A percentile compares a stretch with the other conserved stretches of the same genome.
These are phyloP conservation scores for Rhodeus uyekii DNA, from an alignment of 2,797 vertebrate species.

Conservation along the genomic window DNA sequence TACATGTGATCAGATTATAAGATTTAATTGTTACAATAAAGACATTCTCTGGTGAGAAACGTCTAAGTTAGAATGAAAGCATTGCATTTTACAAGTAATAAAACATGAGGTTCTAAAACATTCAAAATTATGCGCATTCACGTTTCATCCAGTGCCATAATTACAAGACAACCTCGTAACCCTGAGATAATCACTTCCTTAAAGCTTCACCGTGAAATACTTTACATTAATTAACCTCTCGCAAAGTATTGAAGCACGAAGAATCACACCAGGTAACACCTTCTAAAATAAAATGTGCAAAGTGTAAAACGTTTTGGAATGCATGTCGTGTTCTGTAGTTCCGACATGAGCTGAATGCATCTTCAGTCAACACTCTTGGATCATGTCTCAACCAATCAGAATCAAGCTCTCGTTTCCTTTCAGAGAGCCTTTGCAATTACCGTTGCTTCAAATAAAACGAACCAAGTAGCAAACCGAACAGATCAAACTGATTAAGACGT, in stretches of 20 bases:
- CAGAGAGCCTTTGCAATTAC: neutral
- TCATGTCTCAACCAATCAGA: constrained; percentile 2
- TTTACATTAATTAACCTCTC: neutral
- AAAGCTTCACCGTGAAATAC: neutral
- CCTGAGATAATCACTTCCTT: constrained; percentile 3
- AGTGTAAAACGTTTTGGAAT: neutral
- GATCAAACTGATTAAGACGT: constrained; percentile 11
- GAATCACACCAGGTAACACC: no score
- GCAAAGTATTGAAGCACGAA: neutral
- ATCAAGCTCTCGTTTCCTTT: neutral
- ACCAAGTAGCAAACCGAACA: constrained; percentile 14
- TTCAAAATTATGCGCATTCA: no score
- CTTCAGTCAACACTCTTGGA: neutral
- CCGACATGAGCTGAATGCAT: neutral
- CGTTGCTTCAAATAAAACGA: constrained; percentile 3
- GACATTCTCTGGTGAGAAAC: neutral
- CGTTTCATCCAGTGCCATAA: neutral
- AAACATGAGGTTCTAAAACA: no score
- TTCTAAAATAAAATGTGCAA: neutral
- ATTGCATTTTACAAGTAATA: neutral
- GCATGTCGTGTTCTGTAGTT: neutral
- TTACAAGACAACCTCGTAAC: no score
- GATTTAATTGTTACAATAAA: neutral
- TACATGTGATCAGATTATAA: neutral
- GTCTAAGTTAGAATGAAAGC: neutral